Conservation (phyloP, 2,797 vertebrate genomes). For the Glossophaga mutica region DNA sequence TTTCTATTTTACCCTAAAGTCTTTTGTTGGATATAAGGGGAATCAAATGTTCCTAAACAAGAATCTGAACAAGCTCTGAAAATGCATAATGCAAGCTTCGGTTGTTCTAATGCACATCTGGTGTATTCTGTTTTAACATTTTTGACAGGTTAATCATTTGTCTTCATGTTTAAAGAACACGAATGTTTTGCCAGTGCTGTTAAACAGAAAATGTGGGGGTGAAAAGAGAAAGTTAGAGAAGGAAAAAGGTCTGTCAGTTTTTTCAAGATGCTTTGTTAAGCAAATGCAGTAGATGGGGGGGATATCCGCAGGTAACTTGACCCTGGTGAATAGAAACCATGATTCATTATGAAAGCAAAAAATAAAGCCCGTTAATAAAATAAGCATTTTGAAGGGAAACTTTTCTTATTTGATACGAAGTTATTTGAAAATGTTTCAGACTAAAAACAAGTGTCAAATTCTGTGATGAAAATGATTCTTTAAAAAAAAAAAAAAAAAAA, state of each 20-base stretch:
- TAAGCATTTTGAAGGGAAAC: not conserved
- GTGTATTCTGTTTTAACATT: not conserved
- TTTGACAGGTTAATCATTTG: constrained; percentile 44
- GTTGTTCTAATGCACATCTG: not conserved
- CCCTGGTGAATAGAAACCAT: not conserved
- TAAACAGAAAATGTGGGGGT: not conserved
- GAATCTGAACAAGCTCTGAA: not conserved
- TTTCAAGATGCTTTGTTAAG: constrained; percentile 27
- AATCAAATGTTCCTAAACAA: constrained; percentile 41
- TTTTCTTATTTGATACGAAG: not conserved
- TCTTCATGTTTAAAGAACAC: constrained; percentile 55
- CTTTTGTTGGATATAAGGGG: constrained; percentile 14
- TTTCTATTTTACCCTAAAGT: constrained; percentile 21
- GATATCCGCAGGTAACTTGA: not conserved
- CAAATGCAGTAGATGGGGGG: not conserved
- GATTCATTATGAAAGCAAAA: not conserved
- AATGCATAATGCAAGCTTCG: not conserved
- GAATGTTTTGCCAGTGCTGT: not conserved
- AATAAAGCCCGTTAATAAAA: constrained; percentile 32
- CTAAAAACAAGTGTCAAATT: not conserved
- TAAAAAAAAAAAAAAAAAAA: not conserved
- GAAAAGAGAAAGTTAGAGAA: not conserved
- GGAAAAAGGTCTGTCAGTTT: not conserved
- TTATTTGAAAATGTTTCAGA: constrained; percentile 34
- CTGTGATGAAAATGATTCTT: not conserved